Base-by-base conservation (phyloP, 2,888 invertebrate genomes). In the Nezara viridula region DNA sequence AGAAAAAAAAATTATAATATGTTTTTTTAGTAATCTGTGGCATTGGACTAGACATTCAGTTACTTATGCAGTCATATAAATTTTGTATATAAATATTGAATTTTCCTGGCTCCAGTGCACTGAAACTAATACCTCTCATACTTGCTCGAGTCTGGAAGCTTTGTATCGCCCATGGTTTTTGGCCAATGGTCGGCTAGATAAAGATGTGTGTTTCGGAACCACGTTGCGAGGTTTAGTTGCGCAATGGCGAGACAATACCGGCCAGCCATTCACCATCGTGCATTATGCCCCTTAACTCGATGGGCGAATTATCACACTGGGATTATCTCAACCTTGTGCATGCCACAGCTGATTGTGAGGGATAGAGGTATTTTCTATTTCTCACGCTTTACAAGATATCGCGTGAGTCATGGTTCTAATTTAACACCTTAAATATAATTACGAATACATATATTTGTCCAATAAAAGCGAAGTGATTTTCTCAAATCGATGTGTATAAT, bases 321-420 rank as follows among this genome's bases (percentile, higher is more conserved):
- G 66, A 73, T 21, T 73, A 73, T 73, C 66, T 73, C 66, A 37
- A 73, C 66, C 66, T 73, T 73, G 66, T 5, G 66, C 66, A 37
- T 73, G 66, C 60, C 27, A 60, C 2, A 1, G 10, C 55, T 32
- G 14, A 12, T 32, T 16, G 60, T 14, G 7, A 73, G 16, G 66
- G 27, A 9, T 19, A 19, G 32, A 21, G 19, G 66, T 37, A 19
- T 10, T 73, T 19, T 32, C 66, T 37, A 37, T 73, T 73, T 73
- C 66, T 32, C 66, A 73, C 37, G 37, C 19, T 73, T 19, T 66
- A 1, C 32, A 16, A 21, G 21, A 21, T 19, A 73, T 37, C 5
- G 32, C 21, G 19, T 32, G 60, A 27, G 37, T 73, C 19, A 37
- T 19, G 32, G 37, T 21, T 73, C 37, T 60, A 60, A 14, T 16